phyloP scores from a whole-genome alignment of 2,888 invertebrate species.

The Philereme transversata region DNA sequence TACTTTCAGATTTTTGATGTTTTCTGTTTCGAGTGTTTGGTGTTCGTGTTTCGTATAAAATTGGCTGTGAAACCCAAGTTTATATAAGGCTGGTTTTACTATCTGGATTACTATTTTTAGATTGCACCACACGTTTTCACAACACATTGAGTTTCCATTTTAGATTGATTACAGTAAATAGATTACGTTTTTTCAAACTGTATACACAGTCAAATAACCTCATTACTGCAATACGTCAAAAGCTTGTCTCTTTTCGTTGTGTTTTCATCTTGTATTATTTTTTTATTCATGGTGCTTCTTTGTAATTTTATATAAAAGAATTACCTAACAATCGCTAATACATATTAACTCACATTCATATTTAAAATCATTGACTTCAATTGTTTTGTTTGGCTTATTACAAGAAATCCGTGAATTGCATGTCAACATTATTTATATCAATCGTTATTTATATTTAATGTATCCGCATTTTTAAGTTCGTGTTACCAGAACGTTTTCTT shows the following conservation, averaged over 20 bases:
- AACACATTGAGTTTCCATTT: constrained; percentile 43
- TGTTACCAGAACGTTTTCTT: constrained; percentile 57
- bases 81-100: constrained; percentile 60
- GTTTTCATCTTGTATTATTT: constrained; percentile 24
- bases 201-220: constrained; percentile 33
- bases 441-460: neutral
- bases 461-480: constrained; percentile 20
- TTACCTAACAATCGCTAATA: too few species aligned
- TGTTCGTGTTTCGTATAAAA: constrained; percentile 42
- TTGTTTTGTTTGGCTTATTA: too few species aligned
- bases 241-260: constrained; percentile 38
- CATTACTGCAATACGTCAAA: constrained; percentile 74
- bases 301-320: neutral
- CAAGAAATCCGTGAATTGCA: too few species aligned
- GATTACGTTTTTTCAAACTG: neutral
- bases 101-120: constrained; percentile 61
- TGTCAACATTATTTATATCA: too few species aligned
- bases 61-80: constrained; percentile 46
- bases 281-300: neutral
- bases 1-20: constrained; percentile 41
- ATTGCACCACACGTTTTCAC: constrained; percentile 50
- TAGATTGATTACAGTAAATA: constrained; percentile 6
- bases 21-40: constrained; percentile 41
- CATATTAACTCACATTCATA: too few species aligned
- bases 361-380: too few species aligned